These are phyloP conservation scores for Pyrgus malvae DNA, from an alignment of 2,888 invertebrate species.

Conservation along the genomic window DNA sequence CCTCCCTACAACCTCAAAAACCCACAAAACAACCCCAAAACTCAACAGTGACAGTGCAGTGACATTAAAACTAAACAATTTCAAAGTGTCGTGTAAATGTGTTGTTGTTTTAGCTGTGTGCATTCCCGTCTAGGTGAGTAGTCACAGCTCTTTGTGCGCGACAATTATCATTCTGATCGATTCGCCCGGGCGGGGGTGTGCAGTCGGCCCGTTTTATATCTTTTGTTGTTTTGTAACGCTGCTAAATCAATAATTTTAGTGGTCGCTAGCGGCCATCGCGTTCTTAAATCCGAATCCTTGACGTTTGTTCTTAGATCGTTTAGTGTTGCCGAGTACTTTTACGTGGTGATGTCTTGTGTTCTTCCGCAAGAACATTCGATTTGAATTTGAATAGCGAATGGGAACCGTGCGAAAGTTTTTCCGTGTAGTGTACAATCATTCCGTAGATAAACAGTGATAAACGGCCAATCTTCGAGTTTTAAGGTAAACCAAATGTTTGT, in stretches of 20 bases:
- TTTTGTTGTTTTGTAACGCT: conserved; percentile 79
- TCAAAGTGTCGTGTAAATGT: conserved; percentile 53
- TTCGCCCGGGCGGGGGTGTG: conserved; percentile 74
- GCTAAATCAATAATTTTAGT: conserved; percentile 79
- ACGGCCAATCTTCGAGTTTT: conserved; percentile 30
- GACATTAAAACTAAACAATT: conserved; percentile 44
- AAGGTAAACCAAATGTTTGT: conserved; percentile 38
- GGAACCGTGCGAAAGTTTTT: conserved; percentile 45
- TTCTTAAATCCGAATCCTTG: conserved; percentile 43
- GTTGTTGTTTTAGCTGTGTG: conserved; percentile 71
- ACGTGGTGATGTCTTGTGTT: conserved; percentile 8
- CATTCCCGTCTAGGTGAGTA: conserved; percentile 77
- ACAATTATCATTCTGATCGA: conserved; percentile 81
- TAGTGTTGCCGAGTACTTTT: neutral
- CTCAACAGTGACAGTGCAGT: conserved; percentile 47
- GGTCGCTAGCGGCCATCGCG: conserved; percentile 53
- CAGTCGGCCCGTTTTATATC: conserved; percentile 75
- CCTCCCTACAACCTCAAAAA: conserved; percentile 58
- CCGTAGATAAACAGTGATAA: conserved; percentile 33
- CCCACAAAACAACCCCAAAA: conserved; percentile 49
- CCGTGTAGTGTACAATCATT: conserved; percentile 33
- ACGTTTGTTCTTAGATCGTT: conserved; percentile 30
- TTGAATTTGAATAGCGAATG: conserved; percentile 35
- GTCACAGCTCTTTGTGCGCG: conserved; percentile 77
- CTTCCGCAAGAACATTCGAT: conserved; percentile 20